Evolutionary conservation across 2,113 vertebrate genomes (phyloP), one percentile per base, ranked within the genome.

Genomic region (Bubo scandiacus): DNA sequence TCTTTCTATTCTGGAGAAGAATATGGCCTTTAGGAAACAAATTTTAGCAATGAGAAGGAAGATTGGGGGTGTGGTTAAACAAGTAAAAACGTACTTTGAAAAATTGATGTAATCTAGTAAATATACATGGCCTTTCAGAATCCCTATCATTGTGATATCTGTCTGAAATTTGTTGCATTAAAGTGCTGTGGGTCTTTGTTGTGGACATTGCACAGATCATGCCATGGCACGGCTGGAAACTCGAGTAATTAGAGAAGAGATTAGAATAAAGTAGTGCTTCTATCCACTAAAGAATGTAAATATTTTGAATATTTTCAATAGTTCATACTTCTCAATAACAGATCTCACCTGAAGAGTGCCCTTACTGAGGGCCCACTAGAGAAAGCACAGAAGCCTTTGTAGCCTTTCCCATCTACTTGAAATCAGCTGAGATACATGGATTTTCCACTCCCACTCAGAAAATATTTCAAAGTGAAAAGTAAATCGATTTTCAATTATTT

Each of bases 251-350:
- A 96, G 65, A 94, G 94, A 74, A 83, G 75, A 96, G 88, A 97
- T 97, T 94, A 97, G 72, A 82, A 89, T 90, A 91, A 95, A 93
- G 77, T 81, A 77, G 71, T 85, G 54, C 83, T 97, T 96, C 68
- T 70, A 92, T 80, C 95, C 88, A 95, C 52, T 59, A 55, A 97
- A 88, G 95, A 97, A 93, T 96, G 88, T 95, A 97, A 97, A 98
- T 97, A 95, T 98, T 97, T 95, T 96, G 90, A 96, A 94, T 98
- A 86, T 95, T 86, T 97, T 87, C 74, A 93, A 81, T 71, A 94
- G 61, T 88, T 97, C 80, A 71, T 55, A 57, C 66, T 90, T 97
- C 94, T 90, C 95, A 96, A 30, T 77, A 92, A 89, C 74, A 94
- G 67, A 86, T 92, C 77, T 97, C 72, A 94, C 87, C 93, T 89